Conservation (phyloP, 2,113 vertebrate species). For the Lagopus muta region DNA sequence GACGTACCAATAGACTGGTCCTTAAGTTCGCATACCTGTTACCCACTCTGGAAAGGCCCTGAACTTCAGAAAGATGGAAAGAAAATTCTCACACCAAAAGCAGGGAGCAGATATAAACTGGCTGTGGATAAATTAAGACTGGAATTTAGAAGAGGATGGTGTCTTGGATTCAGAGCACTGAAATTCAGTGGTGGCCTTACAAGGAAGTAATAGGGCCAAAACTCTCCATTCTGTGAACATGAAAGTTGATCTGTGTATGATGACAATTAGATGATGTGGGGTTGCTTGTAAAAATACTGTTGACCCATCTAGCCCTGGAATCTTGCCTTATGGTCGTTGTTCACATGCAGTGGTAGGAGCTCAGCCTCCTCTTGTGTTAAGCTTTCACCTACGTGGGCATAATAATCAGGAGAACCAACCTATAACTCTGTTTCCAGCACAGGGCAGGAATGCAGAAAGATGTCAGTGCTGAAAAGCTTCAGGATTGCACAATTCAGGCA, state of each 20-base stretch:
- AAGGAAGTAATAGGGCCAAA: background rate
- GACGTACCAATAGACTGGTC: background rate
- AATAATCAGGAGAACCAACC: background rate
- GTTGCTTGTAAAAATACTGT: background rate
- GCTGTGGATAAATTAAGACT: background rate
- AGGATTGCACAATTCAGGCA: background rate
- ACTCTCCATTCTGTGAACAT: background rate
- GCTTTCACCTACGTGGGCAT: background rate
- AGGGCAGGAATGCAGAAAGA: background rate
- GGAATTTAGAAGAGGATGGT: background rate
- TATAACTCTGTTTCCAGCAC: background rate
- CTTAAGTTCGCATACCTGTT: background rate
- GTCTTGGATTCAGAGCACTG: background rate
- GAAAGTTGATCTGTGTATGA: background rate
- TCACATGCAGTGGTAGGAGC: background rate
- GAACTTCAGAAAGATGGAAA: background rate
- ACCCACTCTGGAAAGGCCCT: background rate
- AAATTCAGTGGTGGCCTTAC: background rate
- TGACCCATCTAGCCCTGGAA: background rate
- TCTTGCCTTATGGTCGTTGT: background rate
- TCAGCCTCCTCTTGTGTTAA: background rate
- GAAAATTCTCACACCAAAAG: background rate
- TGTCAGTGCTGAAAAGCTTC: background rate
- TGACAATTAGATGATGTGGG: background rate
- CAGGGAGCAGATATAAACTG: rapidly evolving